Conservation (phyloP, 1,140 invertebrate species). For the Bombus soroeensis region DNA sequence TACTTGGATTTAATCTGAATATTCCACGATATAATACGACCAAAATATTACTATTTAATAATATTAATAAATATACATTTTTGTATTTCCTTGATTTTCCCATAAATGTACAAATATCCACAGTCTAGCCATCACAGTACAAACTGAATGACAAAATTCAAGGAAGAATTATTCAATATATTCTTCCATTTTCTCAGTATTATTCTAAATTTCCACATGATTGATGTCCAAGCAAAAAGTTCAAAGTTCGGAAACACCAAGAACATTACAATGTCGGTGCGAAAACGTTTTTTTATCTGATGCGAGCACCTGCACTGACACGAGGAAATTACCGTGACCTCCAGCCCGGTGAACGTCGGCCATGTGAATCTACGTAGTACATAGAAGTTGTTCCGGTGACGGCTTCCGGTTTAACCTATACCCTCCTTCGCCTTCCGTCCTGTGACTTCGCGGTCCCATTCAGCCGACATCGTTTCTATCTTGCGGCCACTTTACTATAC, state of each 20-base stretch:
- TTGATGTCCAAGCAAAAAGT: neutral
- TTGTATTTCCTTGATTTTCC: too few species aligned
- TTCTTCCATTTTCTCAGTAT: neutral
- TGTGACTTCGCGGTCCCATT: constrained; percentile 61
- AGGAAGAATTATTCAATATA: too few species aligned
- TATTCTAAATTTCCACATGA: neutral
- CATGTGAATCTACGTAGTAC: constrained; percentile 76
- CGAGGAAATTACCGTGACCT: constrained; percentile 78
- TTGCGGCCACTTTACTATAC: constrained; percentile 70
- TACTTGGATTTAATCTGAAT: too few species aligned
- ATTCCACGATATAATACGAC: too few species aligned
- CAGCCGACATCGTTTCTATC: constrained; percentile 73
- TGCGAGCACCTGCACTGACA: constrained; percentile 70
- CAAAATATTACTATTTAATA: too few species aligned
- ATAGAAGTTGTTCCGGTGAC: constrained; percentile 76
- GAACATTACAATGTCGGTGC: constrained; percentile 14
- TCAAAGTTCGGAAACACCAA: neutral
- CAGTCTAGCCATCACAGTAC: too few species aligned
- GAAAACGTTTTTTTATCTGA: constrained; percentile 47
- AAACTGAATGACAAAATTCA: too few species aligned
- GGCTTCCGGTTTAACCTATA: constrained; percentile 79
- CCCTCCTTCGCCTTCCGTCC: constrained; percentile 37
- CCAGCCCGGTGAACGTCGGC: constrained; percentile 62
- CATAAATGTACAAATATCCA: too few species aligned
- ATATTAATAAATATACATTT: too few species aligned